Conservation (phyloP, 30 jellyfish, hydroid and myxozoan species). For the Chrysaora quinquecirrha region DNA sequence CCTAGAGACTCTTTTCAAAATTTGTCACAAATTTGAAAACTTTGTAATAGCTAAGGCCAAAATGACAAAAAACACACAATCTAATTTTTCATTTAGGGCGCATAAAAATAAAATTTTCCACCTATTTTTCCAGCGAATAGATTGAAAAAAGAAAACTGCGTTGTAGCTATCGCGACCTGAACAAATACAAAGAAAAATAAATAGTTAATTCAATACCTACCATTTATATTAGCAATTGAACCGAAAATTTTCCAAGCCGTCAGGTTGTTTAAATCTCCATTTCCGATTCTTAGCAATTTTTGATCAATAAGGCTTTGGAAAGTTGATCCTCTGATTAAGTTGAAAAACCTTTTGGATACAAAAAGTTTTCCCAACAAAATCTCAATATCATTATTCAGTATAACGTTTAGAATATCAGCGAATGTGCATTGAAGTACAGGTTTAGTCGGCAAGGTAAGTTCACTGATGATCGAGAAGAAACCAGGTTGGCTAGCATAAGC, state of each 20-base stretch:
- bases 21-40: too few relatives aligned
- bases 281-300: too few relatives aligned
- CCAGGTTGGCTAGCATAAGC: not conserved
- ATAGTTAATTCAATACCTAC: not conserved
- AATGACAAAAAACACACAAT: too few relatives aligned
- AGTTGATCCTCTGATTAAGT: not conserved
- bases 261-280: too few relatives aligned
- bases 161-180: too few relatives aligned
- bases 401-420: not conserved
- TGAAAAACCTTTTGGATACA: not conserved
- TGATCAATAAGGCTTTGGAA: not conserved
- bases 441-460: not conserved
- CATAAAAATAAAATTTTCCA: too few relatives aligned
- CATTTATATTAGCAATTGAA: not conserved
- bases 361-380: not conserved
- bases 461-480: not conserved
- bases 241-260: not conserved
- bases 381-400: not conserved
- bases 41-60: too few relatives aligned
- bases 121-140: too few relatives aligned
- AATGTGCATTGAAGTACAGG: not conserved
- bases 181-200: too few relatives aligned
- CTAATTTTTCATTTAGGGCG: too few relatives aligned
- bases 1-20: too few relatives aligned
- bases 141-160: too few relatives aligned